Percentiles rank a stretch among this genome's conserved stretches.
phyloP scores from a whole-genome alignment of 1,140 invertebrate species.

The Hycleus cichorii region DNA sequence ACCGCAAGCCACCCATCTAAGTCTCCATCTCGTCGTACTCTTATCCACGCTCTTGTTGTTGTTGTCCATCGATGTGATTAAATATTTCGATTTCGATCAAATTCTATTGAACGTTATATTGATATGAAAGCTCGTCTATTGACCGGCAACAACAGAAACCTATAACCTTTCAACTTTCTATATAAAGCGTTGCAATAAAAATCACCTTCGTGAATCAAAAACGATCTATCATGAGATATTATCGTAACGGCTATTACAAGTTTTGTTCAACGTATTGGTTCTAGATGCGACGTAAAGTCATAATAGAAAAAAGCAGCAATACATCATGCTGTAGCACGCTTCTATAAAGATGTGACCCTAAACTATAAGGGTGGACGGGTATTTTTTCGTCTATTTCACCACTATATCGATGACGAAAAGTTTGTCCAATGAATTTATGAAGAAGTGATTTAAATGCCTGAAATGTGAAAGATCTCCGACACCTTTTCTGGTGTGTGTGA shows the following conservation, averaged over 20 bases:
- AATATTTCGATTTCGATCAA: conserved; percentile 12
- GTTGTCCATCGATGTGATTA: conserved; percentile 19
- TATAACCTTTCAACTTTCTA: conserved; percentile 36
- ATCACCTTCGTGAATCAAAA: conserved; percentile 36
- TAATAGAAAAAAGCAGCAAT: conserved; percentile 25
- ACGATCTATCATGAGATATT: conserved; percentile 37
- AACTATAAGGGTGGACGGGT: too few species aligned
- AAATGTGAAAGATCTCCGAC: background rate
- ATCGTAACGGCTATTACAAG: conserved; percentile 27
- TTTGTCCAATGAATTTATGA: too few species aligned
- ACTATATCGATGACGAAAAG: too few species aligned
- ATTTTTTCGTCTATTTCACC: too few species aligned
- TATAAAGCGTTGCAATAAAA: conserved; percentile 36
- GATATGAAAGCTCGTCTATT: conserved; percentile 29
- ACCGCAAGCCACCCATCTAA: conserved; percentile 32
- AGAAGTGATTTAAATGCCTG: background rate
- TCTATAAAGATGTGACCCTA: background rate
- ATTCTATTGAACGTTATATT: background rate
- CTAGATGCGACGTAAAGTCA: conserved; percentile 24
- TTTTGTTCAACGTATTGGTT: conserved; percentile 19
- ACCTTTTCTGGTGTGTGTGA: conserved; percentile 5
- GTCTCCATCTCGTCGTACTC: background rate
- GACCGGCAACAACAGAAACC: conserved; percentile 21
- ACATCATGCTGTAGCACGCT: conserved; percentile 24
- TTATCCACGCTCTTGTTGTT: background rate